Evolutionary conservation across 1,140 invertebrate species (phyloP).

Genomic region (Bombus balteatus): DNA sequence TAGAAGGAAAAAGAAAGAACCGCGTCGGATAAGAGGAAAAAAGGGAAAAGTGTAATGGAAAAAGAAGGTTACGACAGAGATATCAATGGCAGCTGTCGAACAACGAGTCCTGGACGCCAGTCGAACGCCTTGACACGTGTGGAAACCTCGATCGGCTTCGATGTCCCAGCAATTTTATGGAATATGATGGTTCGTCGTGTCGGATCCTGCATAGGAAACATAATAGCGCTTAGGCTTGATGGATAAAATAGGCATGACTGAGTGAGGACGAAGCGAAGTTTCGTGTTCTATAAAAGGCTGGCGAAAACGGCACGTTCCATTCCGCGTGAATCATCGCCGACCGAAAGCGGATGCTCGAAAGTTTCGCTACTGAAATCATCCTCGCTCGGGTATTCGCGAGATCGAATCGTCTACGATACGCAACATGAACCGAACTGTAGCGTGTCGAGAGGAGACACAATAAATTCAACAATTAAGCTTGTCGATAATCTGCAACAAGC

Average conservation of each 20-base stretch:
- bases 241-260: background rate
- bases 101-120: too few relatives aligned
- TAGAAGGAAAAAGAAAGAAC: background rate
- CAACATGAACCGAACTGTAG: background rate
- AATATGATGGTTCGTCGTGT: background rate
- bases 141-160: background rate
- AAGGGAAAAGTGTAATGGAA: background rate
- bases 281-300: conserved; percentile 19
- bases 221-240: background rate
- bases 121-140: background rate
- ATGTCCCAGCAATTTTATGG: background rate
- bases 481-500: background rate
- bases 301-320: conserved; percentile 11
- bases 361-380: background rate
- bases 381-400: background rate
- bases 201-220: background rate
- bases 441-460: background rate
- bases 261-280: background rate
- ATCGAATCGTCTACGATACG: background rate
- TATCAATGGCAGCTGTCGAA: conserved; percentile 38
- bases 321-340: conserved; percentile 26
- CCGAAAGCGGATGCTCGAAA: background rate
- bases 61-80: conserved; percentile 7
- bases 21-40: conserved; percentile 12
- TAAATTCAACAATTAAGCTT: background rate